Evolutionary conservation across 2,888 invertebrate genomes (phyloP), one percentile per base, ranked within the genome.

Genomic region (Neuroscelio doddi): DNA sequence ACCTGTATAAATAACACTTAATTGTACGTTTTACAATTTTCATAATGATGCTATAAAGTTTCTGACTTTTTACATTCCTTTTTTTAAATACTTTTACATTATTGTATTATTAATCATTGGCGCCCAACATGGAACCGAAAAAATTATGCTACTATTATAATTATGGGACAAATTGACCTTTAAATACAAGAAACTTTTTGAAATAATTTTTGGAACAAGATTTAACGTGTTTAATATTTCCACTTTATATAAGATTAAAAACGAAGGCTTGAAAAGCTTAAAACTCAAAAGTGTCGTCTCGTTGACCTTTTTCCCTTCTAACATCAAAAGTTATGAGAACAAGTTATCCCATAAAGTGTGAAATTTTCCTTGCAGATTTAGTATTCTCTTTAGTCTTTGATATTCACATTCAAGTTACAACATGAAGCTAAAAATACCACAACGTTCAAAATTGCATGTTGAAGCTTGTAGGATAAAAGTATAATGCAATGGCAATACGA

Each of bases 321-420:
- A 41, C 15, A 30, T 16, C 16, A 30, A 30, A 45, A 45, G 45
- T 45, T 45, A 15, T 16, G 7, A 1, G 30, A 45, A 17, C 16
- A 45, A 45, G 16, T 30, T 30, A 32, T 32, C 30, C 27, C 45
- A 30, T 30, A 30, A 44, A 45, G 32, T 17, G 45, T 10, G 17
- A 45, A 29, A 45, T 45, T 45, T 45, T 8, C 30, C 10, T 17
- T 15, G 16, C 30, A 45, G 16, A 45, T 16, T 17, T 30, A 30
- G 10, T 30, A 32, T 45, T 32, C 45, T 30, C 45, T 30, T 29
- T 45, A 45, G 45, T 30, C 9, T 45, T 45, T 45, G 8, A 45
- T 45, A 30, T 30, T 45, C 45, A 7, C 45, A 10, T 29, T 21
- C 29, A 45, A 15, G 16, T 32, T 45, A n/a, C 14, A n/a, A 9